Base-by-base conservation (phyloP, 2,113 vertebrate genomes). In the Nematolebias whitei region DNA sequence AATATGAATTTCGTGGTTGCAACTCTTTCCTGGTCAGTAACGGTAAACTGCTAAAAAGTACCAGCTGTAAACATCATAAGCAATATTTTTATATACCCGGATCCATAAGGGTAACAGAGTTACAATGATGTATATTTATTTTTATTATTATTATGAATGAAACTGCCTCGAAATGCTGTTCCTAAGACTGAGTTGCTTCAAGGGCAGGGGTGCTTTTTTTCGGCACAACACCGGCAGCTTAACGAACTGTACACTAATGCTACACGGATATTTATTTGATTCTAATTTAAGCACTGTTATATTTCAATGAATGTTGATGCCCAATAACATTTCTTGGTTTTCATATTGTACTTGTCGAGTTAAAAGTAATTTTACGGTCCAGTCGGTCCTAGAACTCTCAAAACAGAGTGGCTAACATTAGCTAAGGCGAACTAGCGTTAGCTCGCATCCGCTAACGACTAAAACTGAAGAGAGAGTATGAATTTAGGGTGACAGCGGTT, bases 371-470 rank as follows among this genome's bases (percentile, higher is more conserved):
- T 66, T 74, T 10, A 2, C 14, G 20, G 14, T 29, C 12, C 22
- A 52, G 58, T 78, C 58, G 59, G 38, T 53, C 19, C 19, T 1
- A 35, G 9, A 68, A 71, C 58, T 53, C 16, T 72, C 20, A 2
- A 51, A 41, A 1, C 83, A 43, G 53, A 45, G 43, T 12, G 44
- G 74, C 62, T 78, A 80, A 56, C 61, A 58, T 48, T 73, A 71
- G 82, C 48, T 77, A 68, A 70, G 24, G 43, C 57, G 24, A 74
- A 44, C 14, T 29, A 16, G 56, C 56, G 13, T 49, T 62, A 49
- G 68, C 71, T 64, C 26, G 10, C 20, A 55, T 12, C 26, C 39
- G 72, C 64, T 72, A 82, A 66, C 70, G 39, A 16, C 45, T 55
- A 39, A 54, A 29, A 73, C 24, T 60, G 39, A 70, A 47, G 60